Evolutionary conservation across 1,140 invertebrate species (phyloP), one percentile per base, ranked within the genome.

Genomic region (Campoletis sonorensis): DNA sequence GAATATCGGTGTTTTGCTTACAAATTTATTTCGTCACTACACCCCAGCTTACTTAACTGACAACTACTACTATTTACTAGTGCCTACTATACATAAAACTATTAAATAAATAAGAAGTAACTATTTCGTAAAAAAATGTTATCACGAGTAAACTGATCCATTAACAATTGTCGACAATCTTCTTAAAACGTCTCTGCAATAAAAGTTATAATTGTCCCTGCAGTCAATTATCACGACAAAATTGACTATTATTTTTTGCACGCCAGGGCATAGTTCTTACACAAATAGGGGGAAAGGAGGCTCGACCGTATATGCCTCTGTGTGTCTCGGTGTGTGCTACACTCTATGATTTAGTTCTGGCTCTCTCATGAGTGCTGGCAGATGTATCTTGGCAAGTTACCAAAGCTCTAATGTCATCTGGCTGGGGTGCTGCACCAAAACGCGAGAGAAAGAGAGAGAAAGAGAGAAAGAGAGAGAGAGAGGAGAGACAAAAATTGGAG

Each of bases 371-470:
- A 86, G 81, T 79, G 81, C 79, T 85, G 85, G 84, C 84, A 87
- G 84, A 89, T 89, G 83, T 88, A 88, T 84, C 83, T 87, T 90
- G 88, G 88, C 88, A 86, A 51, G 70, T 72, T 73, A 88, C 86
- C 89, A 90, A 87, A 82, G 81, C 85, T 86, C 80, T 89, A 90
- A 89, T 88, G 85, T 87, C 89, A 88, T 86, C 85, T 85, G 83
- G 86, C 84, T 21, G 27, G 51, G 16, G n/a, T 21, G n/a, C 51
- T 61, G 30, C 16, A 67, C 33, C 26, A 61, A 18, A 58, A 33
- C 18, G 51, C 3, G 75, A 27, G n/a, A 40, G 37, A 33, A 11
- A 73, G 71, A 30, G 37, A 73, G 1, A n/a, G 10, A 73, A 33
- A 73, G 4, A 45, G n/a, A 40, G 37, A 33, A 11, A 73, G 71